Percentiles rank a stretch among this genome's conserved stretches.
Conservation (phyloP, 2,113 vertebrate species). For the Sphyrna mokarran region DNA sequence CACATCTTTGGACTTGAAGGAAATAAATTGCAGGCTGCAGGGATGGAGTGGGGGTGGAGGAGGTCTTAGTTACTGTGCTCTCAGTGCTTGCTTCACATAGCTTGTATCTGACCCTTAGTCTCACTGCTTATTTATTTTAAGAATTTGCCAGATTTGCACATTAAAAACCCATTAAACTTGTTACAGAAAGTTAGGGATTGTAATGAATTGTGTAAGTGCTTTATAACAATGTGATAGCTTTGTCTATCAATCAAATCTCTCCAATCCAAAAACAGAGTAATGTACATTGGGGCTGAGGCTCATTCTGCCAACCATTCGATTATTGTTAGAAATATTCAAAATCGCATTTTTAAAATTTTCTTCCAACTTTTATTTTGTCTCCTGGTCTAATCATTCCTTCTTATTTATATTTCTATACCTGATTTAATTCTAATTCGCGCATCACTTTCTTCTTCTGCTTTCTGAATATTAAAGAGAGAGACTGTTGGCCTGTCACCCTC, state of each 20-base stretch:
- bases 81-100: neutral
- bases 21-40: too few relatives aligned
- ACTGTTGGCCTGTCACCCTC: too few relatives aligned
- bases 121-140: neutral
- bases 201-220: neutral
- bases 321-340: neutral
- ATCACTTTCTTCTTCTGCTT: too few relatives aligned
- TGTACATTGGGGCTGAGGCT: neutral
- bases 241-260: neutral
- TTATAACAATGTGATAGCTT: neutral
- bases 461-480: neutral
- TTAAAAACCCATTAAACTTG: neutral
- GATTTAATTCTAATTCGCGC: neutral
- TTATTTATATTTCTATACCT: too few relatives aligned
- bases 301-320: neutral
- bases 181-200: neutral
- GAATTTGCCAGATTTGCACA: neutral
- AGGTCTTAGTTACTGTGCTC: too few relatives aligned
- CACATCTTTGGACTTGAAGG: too few relatives aligned
- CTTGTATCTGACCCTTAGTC: neutral
- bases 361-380: neutral
- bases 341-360: neutral
- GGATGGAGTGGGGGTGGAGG: neutral
- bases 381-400: too few relatives aligned
- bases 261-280: neutral